These are phyloP conservation scores for Pyralis farinalis DNA, from an alignment of 2,888 invertebrate genomes.

Conservation along the genomic window DNA sequence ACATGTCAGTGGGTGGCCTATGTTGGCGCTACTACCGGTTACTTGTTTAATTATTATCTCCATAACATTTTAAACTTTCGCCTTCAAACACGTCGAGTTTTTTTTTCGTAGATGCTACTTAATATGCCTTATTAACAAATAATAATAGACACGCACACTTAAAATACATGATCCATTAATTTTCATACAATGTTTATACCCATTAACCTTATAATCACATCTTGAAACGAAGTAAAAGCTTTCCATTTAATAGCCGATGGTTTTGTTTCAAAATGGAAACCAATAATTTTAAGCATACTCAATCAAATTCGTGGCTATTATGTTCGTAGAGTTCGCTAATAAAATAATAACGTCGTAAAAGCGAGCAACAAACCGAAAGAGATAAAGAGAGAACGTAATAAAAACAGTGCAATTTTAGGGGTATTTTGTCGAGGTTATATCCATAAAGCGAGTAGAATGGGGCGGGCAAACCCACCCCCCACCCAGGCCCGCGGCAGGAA, in stretches of 20 bases:
- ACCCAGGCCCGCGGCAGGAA: constrained; percentile 50
- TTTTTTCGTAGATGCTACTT: no score
- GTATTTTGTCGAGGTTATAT: constrained; percentile 81
- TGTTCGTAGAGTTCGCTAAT: constrained; percentile 55
- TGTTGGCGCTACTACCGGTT: constrained; percentile 22
- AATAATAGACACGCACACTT: no score
- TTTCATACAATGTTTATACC: no score
- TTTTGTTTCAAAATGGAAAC: constrained; percentile 7
- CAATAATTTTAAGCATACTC: constrained; percentile 16
- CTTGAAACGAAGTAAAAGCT: not conserved
- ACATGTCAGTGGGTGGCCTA: constrained; percentile 25
- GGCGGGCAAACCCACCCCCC: constrained; percentile 37
- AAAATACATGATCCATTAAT: no score
- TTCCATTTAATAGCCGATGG: constrained; percentile 1
- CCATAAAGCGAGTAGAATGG: constrained; percentile 72
- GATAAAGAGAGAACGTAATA: constrained; percentile 79
- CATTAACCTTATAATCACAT: constrained; percentile 6
- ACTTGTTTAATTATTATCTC: constrained; percentile 25
- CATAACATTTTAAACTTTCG: constrained; percentile 28
- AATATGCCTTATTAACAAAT: no score
- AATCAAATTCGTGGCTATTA: constrained; percentile 27
- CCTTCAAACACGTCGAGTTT: constrained; percentile 22
- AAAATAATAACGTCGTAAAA: constrained; percentile 74
- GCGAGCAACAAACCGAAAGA: constrained; percentile 76
- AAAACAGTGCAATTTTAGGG: constrained; percentile 81